Base-by-base conservation (phyloP, 2,797 vertebrate species). In the Monodelphis domestica region DNA sequence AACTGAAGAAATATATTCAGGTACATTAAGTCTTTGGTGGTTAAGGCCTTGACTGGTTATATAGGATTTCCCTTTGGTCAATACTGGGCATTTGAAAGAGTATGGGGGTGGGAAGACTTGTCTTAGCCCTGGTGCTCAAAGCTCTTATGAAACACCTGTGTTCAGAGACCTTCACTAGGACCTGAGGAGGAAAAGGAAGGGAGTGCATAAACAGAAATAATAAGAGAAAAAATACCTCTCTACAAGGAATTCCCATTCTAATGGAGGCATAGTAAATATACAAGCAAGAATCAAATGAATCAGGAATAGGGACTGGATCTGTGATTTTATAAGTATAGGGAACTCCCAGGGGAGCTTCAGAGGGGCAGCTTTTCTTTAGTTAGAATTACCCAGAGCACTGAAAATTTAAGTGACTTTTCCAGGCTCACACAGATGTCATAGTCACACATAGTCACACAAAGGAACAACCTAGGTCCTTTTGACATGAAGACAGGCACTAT, bases 1-100 rank as follows among this genome's bases (percentile, higher is more conserved):
- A 26, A 96, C 98, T 95, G 99, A 99, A n/a, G 99, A 99, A 96
- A 91, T 95, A 70, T 95, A 97, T 89, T 93, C 98, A 99, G 98
- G 98, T 99, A 99, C 97, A 97, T 14, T 1, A 3, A 94, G 33
- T 96, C 94, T 95, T 51, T 97, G 3, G 93, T 94, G 94, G 92
- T 91, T 63, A 91, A 70, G 90, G 33, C 92, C 57, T 90, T n/a
- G 89, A 63, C 84, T 91, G 59, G 14, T 70, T 93, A 59, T 38
- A 51, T 92, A 29, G 63, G 93, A 33, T 89, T 55, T 92, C 54
- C 51, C 2, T 92, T 55, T 90, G 78, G 53, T 88, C 70, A 91
- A 52, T 29, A 53, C 51, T 53, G 29, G 51, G 12, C 89, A 38
- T 88, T 89, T 93, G 53, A 54, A 56, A 52, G 57, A 84, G 26